These are phyloP conservation scores for Bombus superbus DNA, from an alignment of 1,140 invertebrate species.

Conservation along the genomic window DNA sequence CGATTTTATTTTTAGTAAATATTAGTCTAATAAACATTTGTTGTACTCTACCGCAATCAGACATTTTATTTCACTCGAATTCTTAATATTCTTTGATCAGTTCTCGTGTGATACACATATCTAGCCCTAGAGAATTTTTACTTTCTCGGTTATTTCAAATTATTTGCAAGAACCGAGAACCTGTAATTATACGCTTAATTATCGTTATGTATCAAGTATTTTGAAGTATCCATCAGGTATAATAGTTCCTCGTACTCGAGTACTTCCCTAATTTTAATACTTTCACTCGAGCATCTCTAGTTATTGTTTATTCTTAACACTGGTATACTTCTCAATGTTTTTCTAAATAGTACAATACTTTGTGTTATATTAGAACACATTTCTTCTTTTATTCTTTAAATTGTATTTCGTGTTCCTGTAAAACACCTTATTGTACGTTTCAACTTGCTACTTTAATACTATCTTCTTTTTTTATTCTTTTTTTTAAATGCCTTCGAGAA, in stretches of 20 bases:
- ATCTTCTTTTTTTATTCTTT: neutral
- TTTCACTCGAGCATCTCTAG: neutral
- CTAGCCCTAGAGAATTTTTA: neutral
- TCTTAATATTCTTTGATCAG: neutral
- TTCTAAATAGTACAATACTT: neutral
- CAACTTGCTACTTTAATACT: neutral
- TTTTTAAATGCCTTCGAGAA: neutral
- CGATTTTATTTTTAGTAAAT: too few species aligned
- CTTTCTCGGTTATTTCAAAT: neutral
- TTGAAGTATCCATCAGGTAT: constrained; percentile 10
- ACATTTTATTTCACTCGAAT: neutral
- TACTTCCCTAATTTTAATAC: constrained; percentile 1
- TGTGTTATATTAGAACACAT: neutral
- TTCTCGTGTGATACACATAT: neutral
- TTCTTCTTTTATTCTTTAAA: neutral
- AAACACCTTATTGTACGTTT: constrained; percentile 7
- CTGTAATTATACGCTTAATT: neutral
- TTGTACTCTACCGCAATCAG: too few species aligned
- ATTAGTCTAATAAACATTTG: too few species aligned
- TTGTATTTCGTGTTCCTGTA: neutral
- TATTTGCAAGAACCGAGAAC: neutral
- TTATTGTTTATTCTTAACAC: neutral
- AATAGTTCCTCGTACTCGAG: neutral
- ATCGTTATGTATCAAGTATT: constrained; percentile 28
- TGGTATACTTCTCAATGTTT: neutral